Conservation (phyloP, 2,797 vertebrate genomes). For the Alca torda region DNA sequence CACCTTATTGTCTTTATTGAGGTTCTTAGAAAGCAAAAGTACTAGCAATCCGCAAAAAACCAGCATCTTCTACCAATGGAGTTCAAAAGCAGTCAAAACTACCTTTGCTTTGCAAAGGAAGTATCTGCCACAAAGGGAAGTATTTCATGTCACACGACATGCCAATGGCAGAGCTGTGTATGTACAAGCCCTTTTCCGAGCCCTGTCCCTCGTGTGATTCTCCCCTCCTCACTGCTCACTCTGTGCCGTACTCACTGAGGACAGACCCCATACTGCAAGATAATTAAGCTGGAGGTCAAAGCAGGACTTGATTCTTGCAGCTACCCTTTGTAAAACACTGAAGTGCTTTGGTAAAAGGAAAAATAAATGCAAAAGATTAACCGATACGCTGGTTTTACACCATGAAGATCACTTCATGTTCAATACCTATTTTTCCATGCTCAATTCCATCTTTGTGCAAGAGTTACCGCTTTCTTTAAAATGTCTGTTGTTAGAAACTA, state of each 20-base stretch:
- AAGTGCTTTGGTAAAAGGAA: neutral
- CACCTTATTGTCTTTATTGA: neutral
- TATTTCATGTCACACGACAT: neutral
- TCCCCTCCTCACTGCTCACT: neutral
- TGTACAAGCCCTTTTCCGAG: neutral
- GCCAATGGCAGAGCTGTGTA: neutral
- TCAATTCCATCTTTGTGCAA: neutral
- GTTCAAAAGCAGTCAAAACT: neutral
- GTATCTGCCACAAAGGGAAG: neutral
- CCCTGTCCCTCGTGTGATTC: neutral
- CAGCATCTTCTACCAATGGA: neutral
- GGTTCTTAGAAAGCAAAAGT: neutral
- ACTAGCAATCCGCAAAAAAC: neutral
- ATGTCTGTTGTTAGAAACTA: neutral
- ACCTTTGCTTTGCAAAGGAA: neutral
- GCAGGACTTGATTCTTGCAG: neutral
- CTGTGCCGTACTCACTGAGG: neutral
- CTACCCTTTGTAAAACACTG: neutral
- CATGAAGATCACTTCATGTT: neutral
- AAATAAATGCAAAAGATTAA: neutral
- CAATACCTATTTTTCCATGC: neutral
- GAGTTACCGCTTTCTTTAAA: neutral
- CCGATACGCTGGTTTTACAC: neutral
- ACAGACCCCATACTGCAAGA: neutral
- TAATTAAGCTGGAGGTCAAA: neutral